Evolutionary conservation across 2,888 invertebrate species (phyloP), one percentile per base, ranked within the genome.

Genomic region (Sturmia bella): DNA sequence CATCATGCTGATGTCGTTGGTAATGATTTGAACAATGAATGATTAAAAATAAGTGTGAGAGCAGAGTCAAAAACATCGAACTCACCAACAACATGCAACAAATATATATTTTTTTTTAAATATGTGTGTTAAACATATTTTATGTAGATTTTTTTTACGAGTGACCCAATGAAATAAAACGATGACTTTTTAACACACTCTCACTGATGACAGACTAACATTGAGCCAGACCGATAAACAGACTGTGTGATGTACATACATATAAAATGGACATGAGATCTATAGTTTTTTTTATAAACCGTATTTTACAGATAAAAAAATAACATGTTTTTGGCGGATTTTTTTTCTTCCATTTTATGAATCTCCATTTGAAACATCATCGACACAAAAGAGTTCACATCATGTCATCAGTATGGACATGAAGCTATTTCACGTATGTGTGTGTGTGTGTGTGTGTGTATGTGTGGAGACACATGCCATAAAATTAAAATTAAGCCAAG

Each of bases 161-260:
- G 85, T 88, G 88, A 88, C 88, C 88, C 88, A 87, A 87, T 85
- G 88, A 87, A 88, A 87, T 88, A 86, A 82, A 78, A 69, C 59
- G 74, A 87, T 88, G 78, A 75, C 83, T 80, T 80, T 72, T 76
- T 74, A 77, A 76, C 81, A 78, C 81, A 74, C 66, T 61, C 68
- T 73, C 48, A 63, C 50, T 52, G 74, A 52, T 78, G 79, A 76
- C 69, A 57, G 69, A 54, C 73, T 43, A 59, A 52, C 45, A 43
- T 54, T 45, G 13, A 68, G 56, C 39, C 56, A 21, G 63, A 54
- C 66, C 52, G n/a, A 24, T 61, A 70, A 52, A 39, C 45, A 43
- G 17, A 63, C 68, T 45, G 39, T 11, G 24, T 43, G 41, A 56
- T 50, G 39, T 52, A 57, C 27, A 61, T 15, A 52, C 61, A 59